These are phyloP conservation scores for Sanderia malayensis DNA, from an alignment of 30 jellyfish, hydroid and myxozoan species.

Conservation along the genomic window DNA sequence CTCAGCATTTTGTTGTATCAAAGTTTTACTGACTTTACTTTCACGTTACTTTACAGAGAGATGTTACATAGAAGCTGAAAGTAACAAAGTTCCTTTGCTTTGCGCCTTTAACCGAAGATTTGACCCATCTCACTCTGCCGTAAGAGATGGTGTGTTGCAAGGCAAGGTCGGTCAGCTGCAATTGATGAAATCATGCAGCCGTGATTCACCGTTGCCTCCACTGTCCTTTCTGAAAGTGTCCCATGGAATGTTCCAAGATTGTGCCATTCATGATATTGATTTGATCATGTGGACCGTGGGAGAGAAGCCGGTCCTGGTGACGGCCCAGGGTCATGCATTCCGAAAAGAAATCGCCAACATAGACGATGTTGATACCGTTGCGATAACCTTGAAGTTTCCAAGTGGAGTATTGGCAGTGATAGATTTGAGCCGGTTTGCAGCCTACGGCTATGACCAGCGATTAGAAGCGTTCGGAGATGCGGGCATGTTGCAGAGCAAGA, in stretches of 20 bases:
- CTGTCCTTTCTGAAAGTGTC: slow-evolving; percentile 73
- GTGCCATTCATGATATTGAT: slow-evolving; percentile 95
- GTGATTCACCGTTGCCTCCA: slow-evolving; percentile 97
- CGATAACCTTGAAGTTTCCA: slow-evolving; percentile 83
- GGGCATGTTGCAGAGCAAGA: slow-evolving; percentile 92
- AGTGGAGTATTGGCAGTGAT: slow-evolving; percentile 78
- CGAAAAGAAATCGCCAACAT: slow-evolving; percentile 45
- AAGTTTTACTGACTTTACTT: no score
- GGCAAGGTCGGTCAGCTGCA: slow-evolving; percentile 90
- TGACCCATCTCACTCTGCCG: slow-evolving; percentile 81
- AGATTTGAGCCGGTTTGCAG: slow-evolving; percentile 83
- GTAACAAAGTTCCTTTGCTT: slow-evolving; percentile 64
- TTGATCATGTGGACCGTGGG: slow-evolving; percentile 82
- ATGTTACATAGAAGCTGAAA: slow-evolving; percentile 82
- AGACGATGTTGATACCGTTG: slow-evolving; percentile 89
- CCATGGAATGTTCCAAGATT: slow-evolving; percentile 94
- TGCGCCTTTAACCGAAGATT: slow-evolving; percentile 99
- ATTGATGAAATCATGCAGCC: slow-evolving; percentile 80
- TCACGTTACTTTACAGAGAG: slow-evolving; percentile 36
- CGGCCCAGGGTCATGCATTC: slow-evolving; percentile 87
- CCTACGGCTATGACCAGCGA: slow-evolving; percentile 97
- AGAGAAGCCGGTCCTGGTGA: slow-evolving; percentile 71
- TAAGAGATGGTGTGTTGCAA: slow-evolving; percentile 62
- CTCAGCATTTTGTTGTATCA: no score
- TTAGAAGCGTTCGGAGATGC: slow-evolving; percentile 85